These are phyloP conservation scores for Resseliella maxima DNA, from an alignment of 2,888 invertebrate genomes.

Conservation along the genomic window DNA sequence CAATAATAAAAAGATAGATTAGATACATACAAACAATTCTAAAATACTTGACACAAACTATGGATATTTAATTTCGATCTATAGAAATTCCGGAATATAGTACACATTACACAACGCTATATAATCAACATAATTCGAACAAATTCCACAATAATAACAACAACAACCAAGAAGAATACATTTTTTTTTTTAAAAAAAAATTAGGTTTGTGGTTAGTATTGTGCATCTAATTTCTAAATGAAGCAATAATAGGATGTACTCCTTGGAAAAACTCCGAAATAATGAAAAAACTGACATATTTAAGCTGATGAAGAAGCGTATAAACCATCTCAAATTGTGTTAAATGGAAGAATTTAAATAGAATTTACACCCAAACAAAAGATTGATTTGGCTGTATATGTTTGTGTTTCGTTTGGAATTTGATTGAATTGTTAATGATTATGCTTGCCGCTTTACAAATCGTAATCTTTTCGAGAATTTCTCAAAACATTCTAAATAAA, in stretches of 20 bases:
- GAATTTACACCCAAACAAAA: too few relatives aligned
- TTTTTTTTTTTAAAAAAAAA: neutral
- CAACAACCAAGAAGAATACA: neutral
- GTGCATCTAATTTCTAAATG: neutral
- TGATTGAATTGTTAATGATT: neutral
- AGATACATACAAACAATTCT: too few relatives aligned
- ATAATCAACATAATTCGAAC: neutral
- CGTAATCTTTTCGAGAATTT: neutral
- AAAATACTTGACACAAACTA: too few relatives aligned
- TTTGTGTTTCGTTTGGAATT: neutral
- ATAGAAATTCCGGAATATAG: neutral
- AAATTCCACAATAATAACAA: slow-evolving; percentile 6
- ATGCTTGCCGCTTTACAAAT: neutral
- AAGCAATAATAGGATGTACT: too few relatives aligned
- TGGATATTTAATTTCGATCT: too few relatives aligned
- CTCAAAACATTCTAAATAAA: neutral
- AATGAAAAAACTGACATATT: too few relatives aligned
- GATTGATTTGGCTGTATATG: too few relatives aligned
- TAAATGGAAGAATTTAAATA: too few relatives aligned
- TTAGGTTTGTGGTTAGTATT: neutral
- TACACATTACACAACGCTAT: neutral
- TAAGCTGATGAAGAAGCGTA: too few relatives aligned
- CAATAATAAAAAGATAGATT: too few relatives aligned
- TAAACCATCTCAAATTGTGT: too few relatives aligned
- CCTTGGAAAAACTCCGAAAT: too few relatives aligned